A percentile compares a stretch with the other conserved stretches of the same genome.
These are phyloP conservation scores for Spilarctia lutea DNA, from an alignment of 2,888 invertebrate species.

Conservation along the genomic window DNA sequence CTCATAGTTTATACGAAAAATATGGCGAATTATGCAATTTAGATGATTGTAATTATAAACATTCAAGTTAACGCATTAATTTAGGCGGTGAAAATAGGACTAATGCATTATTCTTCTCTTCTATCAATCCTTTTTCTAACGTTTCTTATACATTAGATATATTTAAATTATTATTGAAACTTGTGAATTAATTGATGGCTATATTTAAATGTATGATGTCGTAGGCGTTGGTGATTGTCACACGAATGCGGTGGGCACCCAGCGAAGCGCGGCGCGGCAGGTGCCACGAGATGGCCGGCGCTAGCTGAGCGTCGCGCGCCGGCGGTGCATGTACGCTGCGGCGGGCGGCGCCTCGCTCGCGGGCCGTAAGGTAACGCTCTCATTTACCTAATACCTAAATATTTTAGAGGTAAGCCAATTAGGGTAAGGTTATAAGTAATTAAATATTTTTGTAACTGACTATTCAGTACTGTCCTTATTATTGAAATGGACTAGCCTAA, in stretches of 20 bases:
- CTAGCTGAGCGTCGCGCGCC: constrained; percentile 76
- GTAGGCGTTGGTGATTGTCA: constrained; percentile 72
- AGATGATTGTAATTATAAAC: no score
- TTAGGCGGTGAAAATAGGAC: no score
- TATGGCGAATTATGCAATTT: no score
- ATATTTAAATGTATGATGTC: constrained; percentile 33
- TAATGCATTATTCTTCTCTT: no score
- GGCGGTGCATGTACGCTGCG: constrained; percentile 93
- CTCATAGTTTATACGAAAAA: no score
- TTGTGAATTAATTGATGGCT: constrained; percentile 4
- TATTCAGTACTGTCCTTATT: no score
- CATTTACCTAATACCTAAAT: not conserved
- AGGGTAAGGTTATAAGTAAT: not conserved
- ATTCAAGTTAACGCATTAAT: no score
- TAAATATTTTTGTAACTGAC: not conserved
- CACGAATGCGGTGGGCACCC: constrained; percentile 72
- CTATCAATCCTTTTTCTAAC: not conserved
- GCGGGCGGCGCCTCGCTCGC: constrained; percentile 95
- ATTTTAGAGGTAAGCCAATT: not conserved
- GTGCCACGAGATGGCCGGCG: constrained; percentile 63
- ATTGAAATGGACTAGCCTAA: not conserved
- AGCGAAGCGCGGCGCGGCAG: constrained; percentile 46
- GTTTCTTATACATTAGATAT: not conserved
- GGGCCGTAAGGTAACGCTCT: constrained; percentile 89
- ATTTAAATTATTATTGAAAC: not conserved